Percentiles rank a stretch among this genome's conserved stretches.
Evolutionary conservation across 2,888 invertebrate genomes (phyloP).

Genomic region (Conus canariensis): DNA sequence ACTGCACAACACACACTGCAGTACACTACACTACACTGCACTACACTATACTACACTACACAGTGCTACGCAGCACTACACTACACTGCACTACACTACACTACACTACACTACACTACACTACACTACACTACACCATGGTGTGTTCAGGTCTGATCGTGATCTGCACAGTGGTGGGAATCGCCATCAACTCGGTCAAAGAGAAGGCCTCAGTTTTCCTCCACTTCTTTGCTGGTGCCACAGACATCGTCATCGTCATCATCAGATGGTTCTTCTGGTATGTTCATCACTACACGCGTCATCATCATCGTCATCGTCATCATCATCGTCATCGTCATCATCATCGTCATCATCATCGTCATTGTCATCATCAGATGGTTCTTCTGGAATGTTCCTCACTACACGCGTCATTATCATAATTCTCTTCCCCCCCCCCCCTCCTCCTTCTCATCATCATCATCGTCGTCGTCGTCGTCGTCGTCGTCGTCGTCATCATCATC

Average conservation of each 20-base stretch:
- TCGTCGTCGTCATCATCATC: conserved; percentile 62
- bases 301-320: too few species aligned
- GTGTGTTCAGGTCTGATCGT: conserved; percentile 64
- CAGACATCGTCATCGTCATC: conserved; percentile 63
- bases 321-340: conserved; percentile 45
- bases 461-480: conserved; percentile 59
- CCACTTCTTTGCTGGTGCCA: conserved; percentile 61
- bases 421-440: too few species aligned
- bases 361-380: conserved; percentile 67
- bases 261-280: conserved; percentile 66
- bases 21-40: too few species aligned
- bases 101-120: too few species aligned
- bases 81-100: too few species aligned
- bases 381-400: conserved; percentile 48
- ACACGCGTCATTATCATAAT: too few species aligned
- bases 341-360: conserved; percentile 60
- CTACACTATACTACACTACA: too few species aligned
- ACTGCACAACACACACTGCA: too few species aligned
- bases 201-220: conserved; percentile 61
- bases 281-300: not conserved
- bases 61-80: too few species aligned
- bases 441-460: conserved; percentile 60
- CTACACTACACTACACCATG: too few species aligned
- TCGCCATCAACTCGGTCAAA: conserved; percentile 61
- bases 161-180: conserved; percentile 65